Conservation (phyloP, 2,113 vertebrate species). For the Zosterops borbonicus region DNA sequence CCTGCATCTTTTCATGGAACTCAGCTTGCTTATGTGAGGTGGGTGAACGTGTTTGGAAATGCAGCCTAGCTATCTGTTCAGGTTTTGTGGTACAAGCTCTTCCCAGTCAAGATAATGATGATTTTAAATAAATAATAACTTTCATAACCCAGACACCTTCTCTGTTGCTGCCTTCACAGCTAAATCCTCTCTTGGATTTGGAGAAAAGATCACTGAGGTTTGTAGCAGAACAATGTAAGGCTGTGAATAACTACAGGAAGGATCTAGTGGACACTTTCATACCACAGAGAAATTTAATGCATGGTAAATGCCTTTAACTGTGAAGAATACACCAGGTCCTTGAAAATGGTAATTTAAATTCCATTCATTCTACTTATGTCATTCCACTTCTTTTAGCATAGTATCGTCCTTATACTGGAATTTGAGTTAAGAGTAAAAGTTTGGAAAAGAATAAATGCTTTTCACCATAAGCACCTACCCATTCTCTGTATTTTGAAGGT, state of each 20-base stretch:
- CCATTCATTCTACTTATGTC: background rate
- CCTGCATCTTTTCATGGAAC: background rate
- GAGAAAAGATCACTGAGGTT: background rate
- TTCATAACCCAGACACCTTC: background rate
- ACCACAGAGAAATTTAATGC: background rate
- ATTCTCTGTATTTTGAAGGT: slow-evolving; percentile 5
- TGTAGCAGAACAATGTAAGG: background rate
- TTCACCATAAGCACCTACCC: background rate
- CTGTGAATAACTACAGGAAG: background rate
- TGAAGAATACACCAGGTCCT: background rate
- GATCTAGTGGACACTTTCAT: background rate
- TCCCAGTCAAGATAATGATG: background rate
- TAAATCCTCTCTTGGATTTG: background rate
- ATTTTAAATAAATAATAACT: background rate
- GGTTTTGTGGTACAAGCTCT: background rate
- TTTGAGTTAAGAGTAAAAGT: background rate
- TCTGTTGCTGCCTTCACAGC: background rate
- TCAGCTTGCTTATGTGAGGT: background rate
- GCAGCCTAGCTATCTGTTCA: background rate
- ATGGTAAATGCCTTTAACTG: background rate
- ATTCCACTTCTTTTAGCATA: background rate
- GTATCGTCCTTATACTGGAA: background rate
- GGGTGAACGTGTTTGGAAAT: background rate
- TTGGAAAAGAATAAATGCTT: slow-evolving; percentile 1
- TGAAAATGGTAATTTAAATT: slow-evolving; percentile 8